Conservation (phyloP, 2,888 invertebrate species). For the Panopea generosa region DNA sequence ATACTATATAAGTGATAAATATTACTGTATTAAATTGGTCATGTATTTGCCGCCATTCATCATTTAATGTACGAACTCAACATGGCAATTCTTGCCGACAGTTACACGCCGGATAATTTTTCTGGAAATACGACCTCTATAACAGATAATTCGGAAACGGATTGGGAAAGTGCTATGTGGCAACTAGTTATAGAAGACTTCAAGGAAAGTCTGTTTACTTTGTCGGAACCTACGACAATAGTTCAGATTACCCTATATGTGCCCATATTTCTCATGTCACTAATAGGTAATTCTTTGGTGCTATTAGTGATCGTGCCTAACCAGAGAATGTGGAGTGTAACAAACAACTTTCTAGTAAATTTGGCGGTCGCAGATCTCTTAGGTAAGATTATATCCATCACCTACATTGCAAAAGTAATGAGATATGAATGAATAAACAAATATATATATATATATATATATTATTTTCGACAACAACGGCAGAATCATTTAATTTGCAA, state of each 20-base stretch:
- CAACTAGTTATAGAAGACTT: conserved; percentile 59
- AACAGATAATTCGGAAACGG: not conserved
- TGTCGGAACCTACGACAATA: conserved; percentile 69
- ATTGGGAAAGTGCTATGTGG: conserved; percentile 43
- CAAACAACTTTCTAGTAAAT: conserved; percentile 80
- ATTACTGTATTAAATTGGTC: too few relatives aligned
- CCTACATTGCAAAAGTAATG: too few relatives aligned
- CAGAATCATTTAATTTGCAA: too few relatives aligned
- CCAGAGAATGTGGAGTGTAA: conserved; percentile 76
- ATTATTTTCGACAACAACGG: too few relatives aligned
- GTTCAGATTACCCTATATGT: conserved; percentile 72
- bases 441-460: too few relatives aligned
- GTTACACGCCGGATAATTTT: conserved; percentile 8
- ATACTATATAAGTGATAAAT: too few relatives aligned
- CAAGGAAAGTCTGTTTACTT: conserved; percentile 65
- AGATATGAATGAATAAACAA: too few relatives aligned
- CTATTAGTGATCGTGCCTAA: conserved; percentile 75
- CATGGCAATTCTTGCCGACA: conserved; percentile 23
- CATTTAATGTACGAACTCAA: not conserved
- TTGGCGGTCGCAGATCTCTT: conserved; percentile 78
- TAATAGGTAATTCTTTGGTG: conserved; percentile 76
- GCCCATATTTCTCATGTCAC: conserved; percentile 73
- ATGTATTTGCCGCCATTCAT: too few relatives aligned
- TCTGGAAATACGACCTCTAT: not conserved
- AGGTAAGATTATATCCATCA: conserved; percentile 62